phyloP scores from a whole-genome alignment of 2,113 vertebrate species.

The Azemiops feae region DNA sequence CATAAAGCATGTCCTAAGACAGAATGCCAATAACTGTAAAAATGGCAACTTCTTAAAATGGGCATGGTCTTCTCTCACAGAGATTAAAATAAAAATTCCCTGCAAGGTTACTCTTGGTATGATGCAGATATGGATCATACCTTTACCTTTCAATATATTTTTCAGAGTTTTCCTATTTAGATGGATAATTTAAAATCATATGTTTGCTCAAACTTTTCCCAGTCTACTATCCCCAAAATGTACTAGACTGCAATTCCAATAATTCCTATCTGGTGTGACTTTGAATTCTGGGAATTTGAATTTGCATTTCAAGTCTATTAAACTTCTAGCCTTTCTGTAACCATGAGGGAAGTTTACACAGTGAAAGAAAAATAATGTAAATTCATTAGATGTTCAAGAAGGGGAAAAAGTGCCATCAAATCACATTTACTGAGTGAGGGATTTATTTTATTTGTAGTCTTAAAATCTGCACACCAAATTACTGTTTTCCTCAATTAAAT shows the following conservation, averaged over 20 bases:
- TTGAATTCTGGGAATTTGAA: background rate
- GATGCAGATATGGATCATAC: background rate
- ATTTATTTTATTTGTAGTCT: background rate
- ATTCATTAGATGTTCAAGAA: background rate
- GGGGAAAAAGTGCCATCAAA: background rate
- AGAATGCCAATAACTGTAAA: background rate
- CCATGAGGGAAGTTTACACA: background rate
- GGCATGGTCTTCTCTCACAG: background rate
- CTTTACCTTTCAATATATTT: background rate
- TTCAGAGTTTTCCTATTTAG: background rate
- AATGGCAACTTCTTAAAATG: background rate
- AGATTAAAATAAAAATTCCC: background rate
- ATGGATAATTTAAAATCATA: background rate
- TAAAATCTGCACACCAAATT: background rate
- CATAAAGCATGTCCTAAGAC: background rate
- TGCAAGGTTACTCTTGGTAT: background rate
- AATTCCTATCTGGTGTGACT: background rate
- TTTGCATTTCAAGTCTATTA: background rate
- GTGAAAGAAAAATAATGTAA: background rate
- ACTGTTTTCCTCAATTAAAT: constrained; percentile 1
- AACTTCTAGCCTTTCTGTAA: background rate
- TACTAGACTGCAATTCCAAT: background rate
- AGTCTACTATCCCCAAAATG: background rate
- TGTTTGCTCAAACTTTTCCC: background rate
- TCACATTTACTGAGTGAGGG: background rate